Evolutionary conservation across 2,888 invertebrate genomes (phyloP).

Genomic region (Argyra leucocephala): DNA sequence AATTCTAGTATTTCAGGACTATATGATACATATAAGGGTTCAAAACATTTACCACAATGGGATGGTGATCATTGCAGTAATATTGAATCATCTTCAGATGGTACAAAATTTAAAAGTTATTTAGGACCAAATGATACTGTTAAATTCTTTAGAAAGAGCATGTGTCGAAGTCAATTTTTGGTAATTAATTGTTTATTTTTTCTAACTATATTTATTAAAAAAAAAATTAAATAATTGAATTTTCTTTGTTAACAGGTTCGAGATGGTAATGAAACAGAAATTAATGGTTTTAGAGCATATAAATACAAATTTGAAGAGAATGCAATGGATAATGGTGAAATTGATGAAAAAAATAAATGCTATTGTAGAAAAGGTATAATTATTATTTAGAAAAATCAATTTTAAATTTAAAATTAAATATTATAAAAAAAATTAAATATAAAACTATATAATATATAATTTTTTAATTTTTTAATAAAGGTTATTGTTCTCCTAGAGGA

Average conservation of each 20-base stretch:
- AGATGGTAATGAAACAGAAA: conserved; percentile 49
- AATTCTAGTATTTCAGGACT: conserved; percentile 57
- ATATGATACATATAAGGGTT: conserved; percentile 66
- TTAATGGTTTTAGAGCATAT: conserved; percentile 56
- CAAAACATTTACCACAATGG: conserved; percentile 68
- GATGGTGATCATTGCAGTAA: conserved; percentile 63
- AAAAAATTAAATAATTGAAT: background rate
- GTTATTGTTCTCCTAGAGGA: conserved; percentile 61
- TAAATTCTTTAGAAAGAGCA: conserved; percentile 71
- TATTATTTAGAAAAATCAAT: too few relatives aligned
- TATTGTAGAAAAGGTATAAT: conserved; percentile 62
- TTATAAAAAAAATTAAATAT: too few relatives aligned
- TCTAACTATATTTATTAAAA: background rate
- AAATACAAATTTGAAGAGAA: conserved; percentile 68
- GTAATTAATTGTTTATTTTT: conserved; percentile 47
- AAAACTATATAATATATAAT: background rate
- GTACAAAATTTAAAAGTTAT: conserved; percentile 70
- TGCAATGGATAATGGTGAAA: conserved; percentile 66
- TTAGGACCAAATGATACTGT: conserved; percentile 59
- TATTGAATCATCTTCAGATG: conserved; percentile 69
- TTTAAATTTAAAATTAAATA: too few relatives aligned
- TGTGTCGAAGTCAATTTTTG: conserved; percentile 72
- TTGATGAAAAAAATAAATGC: conserved; percentile 66
- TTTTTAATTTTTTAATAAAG: conserved; percentile 32
- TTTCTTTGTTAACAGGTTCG: conserved; percentile 46